Percentiles rank a stretch among this genome's conserved stretches.
Conservation (phyloP, 2,888 invertebrate species). For the Baronia brevicornis region DNA sequence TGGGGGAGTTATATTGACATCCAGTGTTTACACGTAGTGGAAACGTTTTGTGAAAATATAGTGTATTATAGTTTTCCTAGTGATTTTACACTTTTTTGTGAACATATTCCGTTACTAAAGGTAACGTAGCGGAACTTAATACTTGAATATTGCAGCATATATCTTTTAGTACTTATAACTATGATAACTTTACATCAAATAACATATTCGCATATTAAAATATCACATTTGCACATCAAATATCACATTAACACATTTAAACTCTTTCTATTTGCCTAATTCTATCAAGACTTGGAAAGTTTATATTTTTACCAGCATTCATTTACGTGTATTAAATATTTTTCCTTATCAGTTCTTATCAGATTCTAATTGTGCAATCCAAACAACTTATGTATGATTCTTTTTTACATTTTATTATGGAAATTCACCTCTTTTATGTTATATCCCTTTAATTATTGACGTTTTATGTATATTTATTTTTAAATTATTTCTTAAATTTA, state of each 20-base stretch:
- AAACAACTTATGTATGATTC: too few relatives aligned
- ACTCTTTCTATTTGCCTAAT: slow-evolving; percentile 5
- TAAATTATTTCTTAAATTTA: too few relatives aligned
- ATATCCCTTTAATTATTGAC: too few relatives aligned
- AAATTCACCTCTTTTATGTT: too few relatives aligned
- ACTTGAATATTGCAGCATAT: slow-evolving; percentile 42
- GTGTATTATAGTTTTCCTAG: slow-evolving; percentile 27
- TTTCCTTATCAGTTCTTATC: slow-evolving; percentile 22
- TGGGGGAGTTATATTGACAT: slow-evolving; percentile 13
- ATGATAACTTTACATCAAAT: too few relatives aligned
- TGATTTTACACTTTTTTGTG: slow-evolving; percentile 49
- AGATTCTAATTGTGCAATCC: too few relatives aligned
- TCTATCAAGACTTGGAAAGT: slow-evolving; percentile 3
- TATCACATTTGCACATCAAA: too few relatives aligned
- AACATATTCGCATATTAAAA: neutral
- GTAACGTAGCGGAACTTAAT: slow-evolving; percentile 47
- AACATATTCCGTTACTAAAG: slow-evolving; percentile 43
- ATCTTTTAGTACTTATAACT: slow-evolving; percentile 14
- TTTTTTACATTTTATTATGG: too few relatives aligned
- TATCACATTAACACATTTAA: neutral
- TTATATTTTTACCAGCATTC: slow-evolving; percentile 9
- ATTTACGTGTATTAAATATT: slow-evolving; percentile 3
- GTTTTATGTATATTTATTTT: too few relatives aligned
- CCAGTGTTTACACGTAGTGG: slow-evolving; percentile 30
- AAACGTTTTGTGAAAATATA: slow-evolving; percentile 23